phyloP scores from a whole-genome alignment of 2,888 invertebrate genomes.

The Ellobium chinense region DNA sequence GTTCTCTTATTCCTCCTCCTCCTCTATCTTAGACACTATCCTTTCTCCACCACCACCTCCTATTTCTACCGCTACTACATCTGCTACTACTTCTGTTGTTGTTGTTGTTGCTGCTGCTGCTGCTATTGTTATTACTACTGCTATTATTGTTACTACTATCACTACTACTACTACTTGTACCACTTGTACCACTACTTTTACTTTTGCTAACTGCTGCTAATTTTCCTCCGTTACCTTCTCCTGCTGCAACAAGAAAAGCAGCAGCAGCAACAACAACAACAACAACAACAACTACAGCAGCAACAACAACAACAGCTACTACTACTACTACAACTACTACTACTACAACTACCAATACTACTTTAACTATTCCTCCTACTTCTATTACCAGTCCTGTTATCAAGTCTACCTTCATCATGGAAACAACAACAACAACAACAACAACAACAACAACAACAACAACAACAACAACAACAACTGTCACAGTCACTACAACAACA shows the following conservation, averaged over 20 bases:
- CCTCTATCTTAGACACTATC: too few species aligned
- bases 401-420: not conserved
- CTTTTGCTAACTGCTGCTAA: too few species aligned
- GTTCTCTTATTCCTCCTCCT: too few species aligned
- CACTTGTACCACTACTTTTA: conserved; percentile 9
- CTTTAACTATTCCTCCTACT: conserved; percentile 2
- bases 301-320: conserved; percentile 15
- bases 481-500: too few species aligned
- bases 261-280: conserved; percentile 6
- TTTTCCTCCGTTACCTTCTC: too few species aligned
- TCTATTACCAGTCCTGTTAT: not conserved
- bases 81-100: too few species aligned
- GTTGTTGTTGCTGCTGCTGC: too few species aligned
- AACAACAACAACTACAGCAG: conserved; percentile 4
- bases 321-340: conserved; percentile 26
- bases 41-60: too few species aligned
- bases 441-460: not conserved
- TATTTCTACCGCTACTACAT: too few species aligned
- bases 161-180: conserved; percentile 27
- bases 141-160: conserved; percentile 23
- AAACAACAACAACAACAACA: not conserved
- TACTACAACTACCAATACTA: conserved; percentile 17
- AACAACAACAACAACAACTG: not conserved
- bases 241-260: too few species aligned
- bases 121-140: not conserved